These are phyloP conservation scores for Leptogaster cylindrica DNA, from an alignment of 2,888 invertebrate species.

Conservation along the genomic window DNA sequence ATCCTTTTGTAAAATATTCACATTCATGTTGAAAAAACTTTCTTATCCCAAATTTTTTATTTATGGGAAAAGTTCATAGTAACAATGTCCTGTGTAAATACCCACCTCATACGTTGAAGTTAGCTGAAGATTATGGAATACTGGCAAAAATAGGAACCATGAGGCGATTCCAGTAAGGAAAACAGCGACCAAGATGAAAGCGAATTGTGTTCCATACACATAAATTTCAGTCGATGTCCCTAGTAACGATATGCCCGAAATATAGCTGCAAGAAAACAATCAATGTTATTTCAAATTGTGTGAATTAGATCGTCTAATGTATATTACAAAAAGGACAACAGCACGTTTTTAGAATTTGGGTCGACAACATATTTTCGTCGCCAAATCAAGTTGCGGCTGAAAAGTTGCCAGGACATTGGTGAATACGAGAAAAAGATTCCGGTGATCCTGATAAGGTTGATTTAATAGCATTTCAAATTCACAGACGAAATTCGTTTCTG, in stretches of 20 bases:
- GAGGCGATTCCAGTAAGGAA: slow-evolving; percentile 64
- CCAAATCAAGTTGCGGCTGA: too few relatives aligned
- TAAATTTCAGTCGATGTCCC: slow-evolving; percentile 81
- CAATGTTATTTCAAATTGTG: not conserved
- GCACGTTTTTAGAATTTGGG: not conserved
- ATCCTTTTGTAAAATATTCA: not conserved
- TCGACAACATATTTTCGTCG: not conserved
- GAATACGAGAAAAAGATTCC: too few relatives aligned
- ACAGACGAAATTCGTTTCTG: not conserved
- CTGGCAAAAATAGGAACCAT: slow-evolving; percentile 71
- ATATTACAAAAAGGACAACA: too few relatives aligned
- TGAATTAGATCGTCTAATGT: not conserved
- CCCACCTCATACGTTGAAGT: slow-evolving; percentile 79
- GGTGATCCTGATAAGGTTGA: slow-evolving; percentile 9
- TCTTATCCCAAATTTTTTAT: too few relatives aligned
- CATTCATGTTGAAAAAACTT: too few relatives aligned
- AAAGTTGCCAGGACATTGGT: too few relatives aligned
- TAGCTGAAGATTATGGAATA: slow-evolving; percentile 72
- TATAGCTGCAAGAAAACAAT: slow-evolving; percentile 63
- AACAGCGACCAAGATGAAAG: slow-evolving; percentile 64
- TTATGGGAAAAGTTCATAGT: too few relatives aligned
- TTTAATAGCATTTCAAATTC: not conserved
- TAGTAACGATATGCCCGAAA: slow-evolving; percentile 77
- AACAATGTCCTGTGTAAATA: too few relatives aligned
- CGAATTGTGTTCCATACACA: slow-evolving; percentile 77